Conservation (phyloP, 1,140 invertebrate species). For the Anoplophora glabripennis region DNA sequence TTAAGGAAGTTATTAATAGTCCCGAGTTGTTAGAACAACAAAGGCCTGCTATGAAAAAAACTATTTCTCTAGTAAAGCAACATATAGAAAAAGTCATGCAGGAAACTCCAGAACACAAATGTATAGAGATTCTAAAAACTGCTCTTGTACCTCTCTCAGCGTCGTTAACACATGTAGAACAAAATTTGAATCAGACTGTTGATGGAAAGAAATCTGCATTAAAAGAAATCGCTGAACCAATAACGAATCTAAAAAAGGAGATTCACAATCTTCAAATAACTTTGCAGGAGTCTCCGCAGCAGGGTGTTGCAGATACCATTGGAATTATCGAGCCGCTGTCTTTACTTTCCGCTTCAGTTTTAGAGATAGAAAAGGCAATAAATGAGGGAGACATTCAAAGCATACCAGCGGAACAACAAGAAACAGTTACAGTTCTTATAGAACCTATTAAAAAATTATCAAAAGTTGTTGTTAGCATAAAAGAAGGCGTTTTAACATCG, state of each 20-base stretch:
- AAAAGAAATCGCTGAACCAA: too few species aligned
- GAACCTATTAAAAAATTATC: slow-evolving; percentile 18
- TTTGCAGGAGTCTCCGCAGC: neutral
- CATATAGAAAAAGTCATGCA: slow-evolving; percentile 1
- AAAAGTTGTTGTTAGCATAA: slow-evolving; percentile 13
- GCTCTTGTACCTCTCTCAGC: neutral
- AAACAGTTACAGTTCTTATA: neutral
- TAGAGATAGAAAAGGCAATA: neutral
- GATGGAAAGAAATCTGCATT: too few species aligned
- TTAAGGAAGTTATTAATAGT: slow-evolving; percentile 14
- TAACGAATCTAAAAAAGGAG: too few species aligned
- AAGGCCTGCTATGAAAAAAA: slow-evolving; percentile 16
- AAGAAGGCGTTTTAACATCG: slow-evolving; percentile 10
- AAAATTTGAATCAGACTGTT: neutral
- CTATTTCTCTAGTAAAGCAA: slow-evolving; percentile 7
- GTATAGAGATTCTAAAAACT: neutral
- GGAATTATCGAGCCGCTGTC: neutral
- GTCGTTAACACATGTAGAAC: neutral
- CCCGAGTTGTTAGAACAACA: slow-evolving; percentile 15
- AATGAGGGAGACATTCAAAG: neutral
- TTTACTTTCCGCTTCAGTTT: neutral
- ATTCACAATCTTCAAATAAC: neutral
- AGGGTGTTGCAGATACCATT: neutral
- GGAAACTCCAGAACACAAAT: neutral
- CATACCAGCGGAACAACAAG: slow-evolving; percentile 6